phyloP scores from a whole-genome alignment of 2,888 invertebrate genomes.

The Drosophila affinis region DNA sequence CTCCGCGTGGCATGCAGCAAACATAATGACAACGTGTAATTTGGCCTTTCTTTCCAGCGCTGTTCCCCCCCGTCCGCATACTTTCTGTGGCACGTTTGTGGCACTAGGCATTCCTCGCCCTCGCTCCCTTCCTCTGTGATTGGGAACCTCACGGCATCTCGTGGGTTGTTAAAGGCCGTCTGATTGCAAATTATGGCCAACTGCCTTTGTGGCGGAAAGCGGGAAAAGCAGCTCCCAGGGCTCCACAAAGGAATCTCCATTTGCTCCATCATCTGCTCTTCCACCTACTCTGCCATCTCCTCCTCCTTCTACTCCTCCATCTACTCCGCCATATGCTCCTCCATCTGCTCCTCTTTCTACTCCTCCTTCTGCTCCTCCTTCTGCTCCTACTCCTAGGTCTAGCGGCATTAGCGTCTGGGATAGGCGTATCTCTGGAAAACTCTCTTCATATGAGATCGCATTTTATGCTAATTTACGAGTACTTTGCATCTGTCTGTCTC shows the following conservation, averaged over 20 bases:
- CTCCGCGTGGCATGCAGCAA: slow-evolving; percentile 29
- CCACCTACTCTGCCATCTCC: not conserved
- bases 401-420: not conserved
- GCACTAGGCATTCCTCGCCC: slow-evolving; percentile 7
- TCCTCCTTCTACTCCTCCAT: not conserved
- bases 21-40: slow-evolving; percentile 55
- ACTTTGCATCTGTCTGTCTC: slow-evolving; percentile 20
- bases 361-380: not conserved
- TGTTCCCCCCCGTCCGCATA: slow-evolving; percentile 19
- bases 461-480: slow-evolving; percentile 67
- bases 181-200: slow-evolving; percentile 71
- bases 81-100: slow-evolving; percentile 30
- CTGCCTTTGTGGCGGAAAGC: slow-evolving; percentile 5
- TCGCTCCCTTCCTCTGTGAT: slow-evolving; percentile 24
- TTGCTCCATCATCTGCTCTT: not conserved
- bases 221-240: slow-evolving; percentile 3
- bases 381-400: slow-evolving; percentile 5
- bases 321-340: not conserved
- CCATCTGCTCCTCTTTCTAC: not conserved
- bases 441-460: slow-evolving; percentile 43
- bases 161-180: slow-evolving; percentile 63
- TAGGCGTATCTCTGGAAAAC: slow-evolving; percentile 48
- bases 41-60: slow-evolving; percentile 67
- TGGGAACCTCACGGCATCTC: slow-evolving; percentile 43
- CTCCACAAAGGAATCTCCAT: slow-evolving; percentile 22